Evolutionary conservation across 2,113 vertebrate genomes (phyloP).

Genomic region (Nannospalax galili): DNA sequence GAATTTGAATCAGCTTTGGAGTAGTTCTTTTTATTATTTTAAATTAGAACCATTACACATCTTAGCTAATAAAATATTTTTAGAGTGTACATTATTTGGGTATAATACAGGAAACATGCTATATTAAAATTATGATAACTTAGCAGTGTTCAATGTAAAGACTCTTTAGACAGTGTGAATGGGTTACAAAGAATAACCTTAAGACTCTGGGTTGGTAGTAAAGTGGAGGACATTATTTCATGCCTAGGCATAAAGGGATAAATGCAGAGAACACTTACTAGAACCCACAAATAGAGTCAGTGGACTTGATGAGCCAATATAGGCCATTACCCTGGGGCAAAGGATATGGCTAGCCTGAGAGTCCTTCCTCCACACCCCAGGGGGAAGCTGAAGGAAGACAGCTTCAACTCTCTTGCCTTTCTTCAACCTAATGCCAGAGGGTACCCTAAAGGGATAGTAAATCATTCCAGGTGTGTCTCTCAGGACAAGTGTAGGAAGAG

Average conservation of each 20-base stretch:
- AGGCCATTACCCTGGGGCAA: background rate
- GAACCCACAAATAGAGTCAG: background rate
- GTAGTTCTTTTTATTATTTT: conserved; percentile 52
- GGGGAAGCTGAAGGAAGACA: background rate
- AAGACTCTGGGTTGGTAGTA: background rate
- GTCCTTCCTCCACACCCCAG: background rate
- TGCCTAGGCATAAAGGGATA: background rate
- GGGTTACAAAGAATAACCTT: background rate
- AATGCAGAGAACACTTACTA: background rate
- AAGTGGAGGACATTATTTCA: no score
- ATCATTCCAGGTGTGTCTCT: background rate
- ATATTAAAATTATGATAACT: conserved; percentile 17
- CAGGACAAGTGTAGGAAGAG: background rate
- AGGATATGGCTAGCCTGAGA: background rate
- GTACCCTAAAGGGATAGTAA: no score
- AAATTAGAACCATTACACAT: conserved; percentile 13
- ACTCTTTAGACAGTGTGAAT: background rate
- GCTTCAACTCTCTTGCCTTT: background rate
- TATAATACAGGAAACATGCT: background rate
- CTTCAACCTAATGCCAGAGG: background rate
- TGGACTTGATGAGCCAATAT: background rate
- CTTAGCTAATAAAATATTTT: conserved; percentile 54
- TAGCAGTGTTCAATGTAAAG: conserved; percentile 19
- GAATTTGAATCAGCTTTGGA: conserved; percentile 29
- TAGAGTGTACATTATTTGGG: conserved; percentile 27